Conservation (phyloP, 1,140 invertebrate genomes). For the Brachionus rubens region DNA sequence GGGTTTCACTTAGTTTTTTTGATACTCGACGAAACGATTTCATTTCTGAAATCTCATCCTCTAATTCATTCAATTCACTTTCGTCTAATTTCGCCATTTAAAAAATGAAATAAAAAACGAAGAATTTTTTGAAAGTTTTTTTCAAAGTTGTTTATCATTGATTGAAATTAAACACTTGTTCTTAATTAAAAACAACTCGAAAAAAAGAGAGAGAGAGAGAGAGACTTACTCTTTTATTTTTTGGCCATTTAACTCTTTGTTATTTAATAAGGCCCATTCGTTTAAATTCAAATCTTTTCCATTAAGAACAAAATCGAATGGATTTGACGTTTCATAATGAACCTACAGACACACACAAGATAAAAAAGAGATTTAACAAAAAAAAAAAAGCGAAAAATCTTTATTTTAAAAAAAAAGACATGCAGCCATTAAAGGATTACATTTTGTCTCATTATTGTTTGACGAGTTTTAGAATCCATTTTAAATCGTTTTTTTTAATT, state of each 20-base stretch:
- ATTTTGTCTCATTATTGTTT: slow-evolving; percentile 4
- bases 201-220: not conserved
- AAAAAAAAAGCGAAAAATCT: too few relatives aligned
- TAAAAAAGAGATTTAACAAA: too few relatives aligned
- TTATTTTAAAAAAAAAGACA: not conserved
- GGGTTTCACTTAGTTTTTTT: not conserved
- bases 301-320: slow-evolving; percentile 18
- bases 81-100: slow-evolving; percentile 11
- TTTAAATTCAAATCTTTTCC: not conserved
- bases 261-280: not conserved
- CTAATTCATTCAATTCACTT: slow-evolving; percentile 5
- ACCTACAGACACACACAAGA: too few relatives aligned
- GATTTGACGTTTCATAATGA: not conserved
- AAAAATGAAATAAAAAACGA: not conserved
- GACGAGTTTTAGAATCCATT: not conserved
- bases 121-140: not conserved
- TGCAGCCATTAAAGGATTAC: not conserved
- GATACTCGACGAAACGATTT: not conserved
- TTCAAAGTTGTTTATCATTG: not conserved
- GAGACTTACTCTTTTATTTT: slow-evolving; percentile 14
- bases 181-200: slow-evolving; percentile 11
- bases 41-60: slow-evolving; percentile 28
- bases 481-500: not conserved
- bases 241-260: not conserved
- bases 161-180: slow-evolving; percentile 25